Percentiles rank a stretch among this genome's conserved stretches.
These are phyloP conservation scores for Pyrrhia umbra DNA, from an alignment of 2,888 invertebrate species.

Conservation along the genomic window DNA sequence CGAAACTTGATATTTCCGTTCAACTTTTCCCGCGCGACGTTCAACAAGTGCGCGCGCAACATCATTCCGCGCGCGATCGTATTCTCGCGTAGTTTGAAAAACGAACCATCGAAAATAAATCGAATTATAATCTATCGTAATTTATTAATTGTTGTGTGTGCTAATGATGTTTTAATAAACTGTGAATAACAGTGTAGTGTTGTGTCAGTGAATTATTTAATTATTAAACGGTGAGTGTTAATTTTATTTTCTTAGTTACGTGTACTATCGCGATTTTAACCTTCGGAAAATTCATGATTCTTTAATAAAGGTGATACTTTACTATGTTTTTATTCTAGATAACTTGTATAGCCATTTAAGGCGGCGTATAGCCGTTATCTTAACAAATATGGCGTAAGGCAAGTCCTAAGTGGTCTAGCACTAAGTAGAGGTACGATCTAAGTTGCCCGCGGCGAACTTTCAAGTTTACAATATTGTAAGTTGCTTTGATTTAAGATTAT, in stretches of 20 bases:
- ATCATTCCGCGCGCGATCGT: conserved; percentile 84
- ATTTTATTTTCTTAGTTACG: conserved; percentile 4
- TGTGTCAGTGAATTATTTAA: conserved; percentile 52
- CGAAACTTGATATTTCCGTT: conserved; percentile 74
- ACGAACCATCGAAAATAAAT: conserved; percentile 73
- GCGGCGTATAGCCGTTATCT: conserved; percentile 61
- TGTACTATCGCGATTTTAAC: conserved; percentile 7
- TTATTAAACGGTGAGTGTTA: conserved; percentile 49
- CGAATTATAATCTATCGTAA: conserved; percentile 56
- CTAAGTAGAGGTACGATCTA: conserved; percentile 47
- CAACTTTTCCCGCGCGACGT: conserved; percentile 77
- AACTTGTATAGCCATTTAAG: conserved; percentile 58
- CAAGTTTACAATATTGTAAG: conserved; percentile 52
- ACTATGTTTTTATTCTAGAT: conserved; percentile 53
- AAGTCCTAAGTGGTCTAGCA: conserved; percentile 44
- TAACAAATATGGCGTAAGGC: conserved; percentile 57
- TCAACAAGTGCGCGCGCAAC: conserved; percentile 77
- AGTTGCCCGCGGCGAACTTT: conserved; percentile 58
- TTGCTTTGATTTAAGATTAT: conserved; percentile 51
- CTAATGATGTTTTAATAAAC: conserved; percentile 68
- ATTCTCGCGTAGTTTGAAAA: conserved; percentile 68
- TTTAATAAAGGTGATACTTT: conserved; percentile 18
- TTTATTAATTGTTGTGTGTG: conserved; percentile 59
- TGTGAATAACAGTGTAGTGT: conserved; percentile 66
- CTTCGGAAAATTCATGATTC: conserved; percentile 35